Base-by-base conservation (phyloP, 2,888 invertebrate species). In the Ptychoptera contaminata region DNA sequence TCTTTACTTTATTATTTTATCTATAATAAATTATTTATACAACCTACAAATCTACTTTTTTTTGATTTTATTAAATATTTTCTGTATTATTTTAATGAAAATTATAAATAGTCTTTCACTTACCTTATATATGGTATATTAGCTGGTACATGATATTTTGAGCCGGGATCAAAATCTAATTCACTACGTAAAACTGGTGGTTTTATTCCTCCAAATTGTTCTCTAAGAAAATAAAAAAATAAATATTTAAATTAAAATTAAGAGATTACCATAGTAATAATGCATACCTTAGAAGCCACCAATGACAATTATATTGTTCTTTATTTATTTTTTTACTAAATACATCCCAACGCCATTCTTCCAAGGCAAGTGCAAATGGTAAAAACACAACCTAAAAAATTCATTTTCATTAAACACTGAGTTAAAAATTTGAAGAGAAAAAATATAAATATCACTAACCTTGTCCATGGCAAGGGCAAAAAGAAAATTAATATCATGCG, bases 121-220 rank as follows among this genome's bases (percentile, higher is more conserved):
- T 63, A 90, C 88, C 87, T 79, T 58, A 87, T 79, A 56, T 90
- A 90, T 2, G 88, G 88, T 49, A 88, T 82, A 67, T 91, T 87
- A 43, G 87, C 86, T 0, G 90, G 85, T 37, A 93, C 76, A 64
- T 93, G 92, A 62, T 88, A 93, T 62, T 93, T 93, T 37, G 91
- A 79, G 3, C 91, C 93, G 42, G 91, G 79, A 61, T 93, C 93
- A 58, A 93, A 93, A 67, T 93, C 88, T 49, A 77, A 72, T 63
- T 91, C 90, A 0, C 85, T 85, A 37, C 92, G 72, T 1, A 84
- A 65, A 0, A 87, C 80, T 1, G 90, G 88, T 0, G 90, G 90
- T 54, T 87, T 86, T 46, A 87, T 76, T 6, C 90, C 90, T 49
- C 86, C 80, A 54, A 82, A 86, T 58, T 79, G 75, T 61, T 87